These are phyloP conservation scores for Cantharis flavilabris DNA, from an alignment of 2,888 invertebrate genomes.

Conservation along the genomic window DNA sequence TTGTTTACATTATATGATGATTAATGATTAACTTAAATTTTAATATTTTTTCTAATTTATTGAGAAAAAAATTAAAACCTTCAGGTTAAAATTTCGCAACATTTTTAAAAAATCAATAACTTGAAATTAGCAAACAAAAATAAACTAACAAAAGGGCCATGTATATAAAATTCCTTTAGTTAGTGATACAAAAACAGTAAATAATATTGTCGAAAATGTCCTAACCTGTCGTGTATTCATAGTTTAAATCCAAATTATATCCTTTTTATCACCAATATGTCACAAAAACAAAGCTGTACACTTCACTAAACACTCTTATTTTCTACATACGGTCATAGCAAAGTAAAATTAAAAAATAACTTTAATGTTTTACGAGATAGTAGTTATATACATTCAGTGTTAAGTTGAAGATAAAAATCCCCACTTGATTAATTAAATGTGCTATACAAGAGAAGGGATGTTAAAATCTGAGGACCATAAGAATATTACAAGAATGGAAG, in stretches of 20 bases:
- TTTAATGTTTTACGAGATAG: slow-evolving; percentile 35
- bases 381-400: slow-evolving; percentile 39
- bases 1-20: neutral
- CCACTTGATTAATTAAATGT: slow-evolving; percentile 34
- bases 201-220: neutral
- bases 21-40: too few relatives aligned
- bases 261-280: slow-evolving; percentile 30
- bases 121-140: neutral
- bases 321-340: slow-evolving; percentile 36
- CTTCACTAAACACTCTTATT: slow-evolving; percentile 16
- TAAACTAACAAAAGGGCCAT: slow-evolving; percentile 34
- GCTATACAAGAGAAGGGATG: slow-evolving; percentile 34
- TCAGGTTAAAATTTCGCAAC: too few relatives aligned
- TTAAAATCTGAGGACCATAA: slow-evolving; percentile 28
- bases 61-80: too few relatives aligned
- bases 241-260: slow-evolving; percentile 31
- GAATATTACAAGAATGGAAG: slow-evolving; percentile 8
- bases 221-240: slow-evolving; percentile 38
- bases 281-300: slow-evolving; percentile 32
- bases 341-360: slow-evolving; percentile 39
- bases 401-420: slow-evolving; percentile 35
- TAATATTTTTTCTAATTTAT: too few relatives aligned
- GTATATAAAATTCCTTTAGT: slow-evolving; percentile 28
- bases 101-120: neutral
- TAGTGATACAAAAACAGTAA: slow-evolving; percentile 7